A percentile compares a stretch with the other conserved stretches of the same genome.
These are phyloP conservation scores for Perca fluviatilis DNA, from an alignment of 2,113 vertebrate species.

Conservation along the genomic window DNA sequence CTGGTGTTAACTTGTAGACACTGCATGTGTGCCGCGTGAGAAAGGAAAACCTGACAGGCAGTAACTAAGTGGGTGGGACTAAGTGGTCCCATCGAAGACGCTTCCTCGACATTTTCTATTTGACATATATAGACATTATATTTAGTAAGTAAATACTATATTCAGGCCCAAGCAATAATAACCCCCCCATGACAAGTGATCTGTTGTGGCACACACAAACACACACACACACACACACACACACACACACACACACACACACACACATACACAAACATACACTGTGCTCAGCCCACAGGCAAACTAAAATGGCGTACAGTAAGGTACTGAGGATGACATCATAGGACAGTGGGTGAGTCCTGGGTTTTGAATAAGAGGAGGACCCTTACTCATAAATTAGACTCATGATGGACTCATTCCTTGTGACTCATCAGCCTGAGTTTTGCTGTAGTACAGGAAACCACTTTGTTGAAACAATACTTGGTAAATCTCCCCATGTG, in stretches of 20 bases:
- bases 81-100: too few species aligned
- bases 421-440: slow-evolving; percentile 36
- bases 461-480: slow-evolving; percentile 13
- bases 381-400: slow-evolving; percentile 35
- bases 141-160: neutral
- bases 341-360: slow-evolving; percentile 35
- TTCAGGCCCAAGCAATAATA: neutral
- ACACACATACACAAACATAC: neutral
- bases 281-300: neutral
- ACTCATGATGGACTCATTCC: slow-evolving; percentile 28
- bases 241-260: neutral
- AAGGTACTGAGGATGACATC: slow-evolving; percentile 44
- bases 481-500: slow-evolving; percentile 19
- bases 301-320: slow-evolving; percentile 28
- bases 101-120: too few species aligned
- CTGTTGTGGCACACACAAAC: neutral
- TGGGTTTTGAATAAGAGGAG: slow-evolving; percentile 24
- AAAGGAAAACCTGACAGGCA: too few species aligned
- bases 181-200: neutral
- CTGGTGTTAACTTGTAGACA: too few species aligned
- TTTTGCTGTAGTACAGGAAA: slow-evolving; percentile 21
- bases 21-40: too few species aligned
- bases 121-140: neutral
- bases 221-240: slow-evolving; percentile 3
- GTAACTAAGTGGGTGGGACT: too few species aligned